A percentile compares a stretch with the other conserved stretches of the same genome.
phyloP scores from a whole-genome alignment of 2,888 invertebrate genomes.

The Chymomyza procnemis region DNA sequence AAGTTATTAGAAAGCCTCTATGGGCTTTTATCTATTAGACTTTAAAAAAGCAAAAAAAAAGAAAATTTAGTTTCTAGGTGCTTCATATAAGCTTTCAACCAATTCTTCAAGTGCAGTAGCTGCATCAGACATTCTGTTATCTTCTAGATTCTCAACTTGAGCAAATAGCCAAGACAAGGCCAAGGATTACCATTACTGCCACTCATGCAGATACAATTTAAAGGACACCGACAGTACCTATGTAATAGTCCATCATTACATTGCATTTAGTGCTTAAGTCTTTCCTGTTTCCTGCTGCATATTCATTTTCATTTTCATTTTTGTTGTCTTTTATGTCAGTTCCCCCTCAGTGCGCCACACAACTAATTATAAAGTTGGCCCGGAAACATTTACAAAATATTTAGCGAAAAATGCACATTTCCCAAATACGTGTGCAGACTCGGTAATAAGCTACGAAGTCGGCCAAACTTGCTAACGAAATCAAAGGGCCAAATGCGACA shows the following conservation, averaged over 20 bases:
- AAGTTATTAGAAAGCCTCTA: too few species aligned
- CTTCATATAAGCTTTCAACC: too few species aligned
- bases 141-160: too few species aligned
- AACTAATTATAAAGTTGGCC: slow-evolving; percentile 71
- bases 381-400: slow-evolving; percentile 74
- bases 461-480: slow-evolving; percentile 42
- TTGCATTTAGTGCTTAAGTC: slow-evolving; percentile 33
- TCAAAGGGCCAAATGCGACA: slow-evolving; percentile 45
- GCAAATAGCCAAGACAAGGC: too few species aligned
- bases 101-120: too few species aligned
- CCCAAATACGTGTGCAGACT: slow-evolving; percentile 66
- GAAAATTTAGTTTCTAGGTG: too few species aligned
- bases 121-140: too few species aligned
- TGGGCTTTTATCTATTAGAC: too few species aligned
- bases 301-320: neutral
- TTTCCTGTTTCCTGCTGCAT: slow-evolving; percentile 41
- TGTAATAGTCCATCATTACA: slow-evolving; percentile 59
- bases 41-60: too few species aligned
- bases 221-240: neutral
- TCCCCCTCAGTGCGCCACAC: slow-evolving; percentile 38
- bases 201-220: neutral
- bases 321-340: slow-evolving; percentile 10
- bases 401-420: slow-evolving; percentile 73
- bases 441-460: slow-evolving; percentile 37
- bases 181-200: too few species aligned